Evolutionary conservation across 1,140 invertebrate genomes (phyloP).

Genomic region (Anastrepha ludens): DNA sequence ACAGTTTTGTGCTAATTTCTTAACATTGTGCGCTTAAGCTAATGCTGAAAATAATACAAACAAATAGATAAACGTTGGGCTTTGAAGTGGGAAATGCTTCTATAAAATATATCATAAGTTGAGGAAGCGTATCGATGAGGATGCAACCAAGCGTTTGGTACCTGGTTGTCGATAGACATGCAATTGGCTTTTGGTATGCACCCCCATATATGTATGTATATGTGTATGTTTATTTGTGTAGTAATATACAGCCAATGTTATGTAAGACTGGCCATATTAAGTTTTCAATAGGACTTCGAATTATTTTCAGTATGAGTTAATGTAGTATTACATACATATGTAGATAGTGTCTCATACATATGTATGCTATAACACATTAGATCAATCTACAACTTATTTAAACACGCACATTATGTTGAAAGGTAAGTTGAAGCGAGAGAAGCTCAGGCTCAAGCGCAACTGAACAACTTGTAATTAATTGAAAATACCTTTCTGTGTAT

Average conservation of each 20-base stretch:
- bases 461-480: background rate
- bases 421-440: background rate
- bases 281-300: background rate
- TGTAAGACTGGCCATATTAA: background rate
- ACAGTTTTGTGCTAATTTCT: conserved; percentile 40
- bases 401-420: background rate
- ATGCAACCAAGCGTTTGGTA: conserved; percentile 38
- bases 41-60: background rate
- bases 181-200: background rate
- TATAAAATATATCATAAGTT: background rate
- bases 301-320: conserved; percentile 17
- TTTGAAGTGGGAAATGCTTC: conserved; percentile 11
- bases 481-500: background rate
- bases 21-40: background rate
- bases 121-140: conserved; percentile 41
- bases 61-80: background rate
- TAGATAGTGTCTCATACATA: background rate
- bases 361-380: background rate
- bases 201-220: background rate
- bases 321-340: background rate
- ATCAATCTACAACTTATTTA: background rate
- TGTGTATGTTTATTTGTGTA: background rate
- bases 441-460: background rate
- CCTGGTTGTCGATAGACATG: conserved; percentile 43
- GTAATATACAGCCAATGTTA: background rate